A percentile compares a stretch with the other conserved stretches of the same genome.
phyloP scores from a whole-genome alignment of 2,888 invertebrate genomes.

The Sphaeridia pumilis region DNA sequence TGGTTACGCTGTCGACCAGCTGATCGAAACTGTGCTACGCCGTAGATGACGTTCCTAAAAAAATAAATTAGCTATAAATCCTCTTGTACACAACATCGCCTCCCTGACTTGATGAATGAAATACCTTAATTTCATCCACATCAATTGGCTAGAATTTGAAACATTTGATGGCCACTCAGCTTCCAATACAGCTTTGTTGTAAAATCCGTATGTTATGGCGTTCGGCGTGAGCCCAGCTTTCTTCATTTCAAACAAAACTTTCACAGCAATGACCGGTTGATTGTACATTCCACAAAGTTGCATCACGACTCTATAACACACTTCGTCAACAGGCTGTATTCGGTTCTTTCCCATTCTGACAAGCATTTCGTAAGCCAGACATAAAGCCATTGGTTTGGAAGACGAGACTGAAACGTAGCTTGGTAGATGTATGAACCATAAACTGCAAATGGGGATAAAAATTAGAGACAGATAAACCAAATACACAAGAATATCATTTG shows the following conservation, averaged over 20 bases:
- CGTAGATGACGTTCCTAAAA: conserved; percentile 64
- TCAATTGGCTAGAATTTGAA: conserved; percentile 62
- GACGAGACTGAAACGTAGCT: conserved; percentile 58
- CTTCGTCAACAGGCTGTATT: conserved; percentile 79
- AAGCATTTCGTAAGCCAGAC: conserved; percentile 73
- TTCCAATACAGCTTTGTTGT: conserved; percentile 74
- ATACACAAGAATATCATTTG: neutral
- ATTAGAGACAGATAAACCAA: no score
- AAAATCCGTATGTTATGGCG: conserved; percentile 91
- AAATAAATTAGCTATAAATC: neutral
- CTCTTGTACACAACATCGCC: neutral
- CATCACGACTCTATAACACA: conserved; percentile 97
- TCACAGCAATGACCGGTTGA: conserved; percentile 86
- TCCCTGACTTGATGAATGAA: neutral
- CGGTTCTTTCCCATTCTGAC: conserved; percentile 74
- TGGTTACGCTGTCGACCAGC: conserved; percentile 48
- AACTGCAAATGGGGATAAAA: no score
- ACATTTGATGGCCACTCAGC: conserved; percentile 81
- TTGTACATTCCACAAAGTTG: conserved; percentile 92
- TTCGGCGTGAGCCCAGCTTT: conserved; percentile 87
- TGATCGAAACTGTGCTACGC: conserved; percentile 75
- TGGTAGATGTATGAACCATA: conserved; percentile 94
- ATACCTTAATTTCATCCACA: conserved; percentile 81
- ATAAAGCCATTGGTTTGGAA: conserved; percentile 64
- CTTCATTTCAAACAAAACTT: conserved; percentile 81